Base-by-base conservation (phyloP, 2,888 invertebrate species). In the Caenorhabditis afra region DNA sequence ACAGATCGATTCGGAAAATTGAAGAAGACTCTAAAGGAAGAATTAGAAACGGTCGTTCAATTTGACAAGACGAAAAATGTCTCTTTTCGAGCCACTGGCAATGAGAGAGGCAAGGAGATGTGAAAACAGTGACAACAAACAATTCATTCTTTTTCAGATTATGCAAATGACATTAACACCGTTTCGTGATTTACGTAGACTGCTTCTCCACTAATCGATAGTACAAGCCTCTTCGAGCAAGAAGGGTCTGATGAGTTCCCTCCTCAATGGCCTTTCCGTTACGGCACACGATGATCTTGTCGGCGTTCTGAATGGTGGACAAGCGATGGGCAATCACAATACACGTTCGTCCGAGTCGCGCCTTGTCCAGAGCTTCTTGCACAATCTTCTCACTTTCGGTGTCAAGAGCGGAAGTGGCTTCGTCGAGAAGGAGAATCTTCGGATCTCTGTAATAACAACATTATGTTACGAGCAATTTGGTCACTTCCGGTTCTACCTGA, bases 301-400 rank as follows among this genome's bases (percentile, higher is more conserved):
- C 95, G 0, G 95, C 94, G 90, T 94, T 94, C 88, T 94, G 91
- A 59, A 92, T 91, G 3, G 95, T 95, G 14, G 94, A 93, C 64
- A 96, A 92, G 4, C 95, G 93, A 91, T 96, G 96, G 0, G 95
- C 95, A 85, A 96, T 95, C 53, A 95, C 94, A 49, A 96, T 93
- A 87, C 94, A 95, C 0, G 96, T 96, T 59, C 95, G 68, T 37
- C 91, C 91, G 85, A 93, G 93, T 88, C 94, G 93, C 0, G 95
- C 95, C 84, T 93, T 93, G 90, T 96, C 95, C 75, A 96, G 90
- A 0, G 95, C 95, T 87, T 94, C 94, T 92, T 96, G 95, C 0
- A 96, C 95, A 58, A 95, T 92, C 94, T 80, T 91, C 18, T 91
- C 88, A 80, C 91, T 83, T 65, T 85, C 85, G 11, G 82, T 77